Base-by-base conservation (phyloP, 2,113 vertebrate species). In the Nibea albiflora region DNA sequence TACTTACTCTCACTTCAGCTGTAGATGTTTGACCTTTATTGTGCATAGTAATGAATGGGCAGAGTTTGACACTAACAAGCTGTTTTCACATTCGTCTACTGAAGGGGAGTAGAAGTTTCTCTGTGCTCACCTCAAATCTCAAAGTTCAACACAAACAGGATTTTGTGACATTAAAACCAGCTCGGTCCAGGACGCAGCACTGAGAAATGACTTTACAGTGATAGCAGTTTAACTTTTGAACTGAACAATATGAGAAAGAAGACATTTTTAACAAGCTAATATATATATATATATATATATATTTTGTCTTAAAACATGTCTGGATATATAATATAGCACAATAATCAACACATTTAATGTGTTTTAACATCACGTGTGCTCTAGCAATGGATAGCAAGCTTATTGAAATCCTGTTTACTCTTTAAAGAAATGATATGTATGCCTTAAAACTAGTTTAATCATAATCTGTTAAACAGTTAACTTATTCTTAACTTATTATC, bases 61-160 rank as follows among this genome's bases (percentile, higher is more conserved):
- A 8, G 1, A 52, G 42, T 49, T 28, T 28, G 16, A 47, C 64
- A 49, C 14, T 28, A 28, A 28, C 24, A 66, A 12, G 24, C 5
- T 65, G 42, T 66, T 70, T 73, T 78, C 31, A 49, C 46, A 86
- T 65, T 75, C 46, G 56, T 56, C 66, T 62, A 20, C 28, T 35
- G 10, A 57, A 35, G 24, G 68, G 10, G 31, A 9, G 17, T n/a
- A n/a, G 53, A 49, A n/a, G 28, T 35, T 53, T 52, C 26, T 39
- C 50, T 54, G 19, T 22, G 28, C 49, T 52, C 19, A 52, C 19
- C 3, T 47, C 20, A n/a, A 73, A 10, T 52, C 26, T 8, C 28
- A 26, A 26, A 52, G 47, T 35, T 58, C 46, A 22, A 56, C 2
- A 31, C 12, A 9, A 52, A 39, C 67, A 26, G 16, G 42, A 31